Conservation (phyloP, 1,140 invertebrate species). For the Orchestia grillus region DNA sequence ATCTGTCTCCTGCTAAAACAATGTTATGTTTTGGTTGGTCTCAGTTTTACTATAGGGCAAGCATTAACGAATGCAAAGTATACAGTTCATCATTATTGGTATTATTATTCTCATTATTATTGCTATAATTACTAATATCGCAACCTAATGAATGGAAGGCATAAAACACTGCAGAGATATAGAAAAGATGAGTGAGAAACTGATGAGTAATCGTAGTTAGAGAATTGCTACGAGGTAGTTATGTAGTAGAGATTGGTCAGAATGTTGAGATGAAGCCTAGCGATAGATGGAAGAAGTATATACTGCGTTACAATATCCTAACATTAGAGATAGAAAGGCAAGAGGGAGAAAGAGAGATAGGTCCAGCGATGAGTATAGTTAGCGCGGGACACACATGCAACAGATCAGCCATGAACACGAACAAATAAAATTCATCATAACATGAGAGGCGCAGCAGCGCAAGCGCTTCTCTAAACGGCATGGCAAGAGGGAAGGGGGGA, state of each 20-base stretch:
- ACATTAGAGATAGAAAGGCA: not conserved
- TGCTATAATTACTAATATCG: not conserved
- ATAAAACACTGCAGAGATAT: not conserved
- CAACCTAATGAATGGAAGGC: not conserved
- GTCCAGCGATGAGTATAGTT: not conserved
- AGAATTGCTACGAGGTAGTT: not conserved
- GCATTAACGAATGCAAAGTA: conserved; percentile 37
- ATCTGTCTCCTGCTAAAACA: conserved; percentile 67
- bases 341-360: not conserved
- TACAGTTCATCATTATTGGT: conserved; percentile 17
- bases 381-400: conserved; percentile 45
- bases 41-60: conserved; percentile 57
- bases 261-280: not conserved
- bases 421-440: conserved; percentile 14
- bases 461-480: conserved; percentile 2
- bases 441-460: not conserved
- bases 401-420: conserved; percentile 52
- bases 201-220: not conserved
- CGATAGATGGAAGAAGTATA: not conserved
- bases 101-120: conserved; percentile 18
- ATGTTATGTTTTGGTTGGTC: conserved; percentile 68
- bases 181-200: not conserved
- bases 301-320: not conserved
- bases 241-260: not conserved
- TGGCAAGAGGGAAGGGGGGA: not conserved